phyloP scores from a whole-genome alignment of 2,888 invertebrate genomes.

The Campoplex capitator region DNA sequence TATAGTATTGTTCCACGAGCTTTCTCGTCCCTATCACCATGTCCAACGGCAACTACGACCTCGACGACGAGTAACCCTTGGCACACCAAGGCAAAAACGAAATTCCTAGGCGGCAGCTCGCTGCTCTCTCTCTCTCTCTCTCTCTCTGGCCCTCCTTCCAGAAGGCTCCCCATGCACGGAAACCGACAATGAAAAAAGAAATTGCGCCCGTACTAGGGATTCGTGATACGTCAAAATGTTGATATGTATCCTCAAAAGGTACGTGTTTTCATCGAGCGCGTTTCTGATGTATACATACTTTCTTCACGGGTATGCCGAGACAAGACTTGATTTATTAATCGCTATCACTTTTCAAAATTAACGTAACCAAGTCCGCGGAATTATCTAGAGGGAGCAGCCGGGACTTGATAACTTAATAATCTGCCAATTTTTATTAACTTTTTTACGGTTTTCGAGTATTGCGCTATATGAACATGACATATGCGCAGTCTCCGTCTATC shows the following conservation, averaged over 20 bases:
- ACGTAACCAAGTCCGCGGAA: too few relatives aligned
- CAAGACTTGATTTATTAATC: not conserved
- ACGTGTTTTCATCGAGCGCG: slow-evolving; percentile 42
- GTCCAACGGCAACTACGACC: slow-evolving; percentile 43
- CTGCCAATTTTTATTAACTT: not conserved
- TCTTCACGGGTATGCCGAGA: not conserved
- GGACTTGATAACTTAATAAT: not conserved
- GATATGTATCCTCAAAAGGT: slow-evolving; percentile 48
- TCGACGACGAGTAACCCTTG: slow-evolving; percentile 15
- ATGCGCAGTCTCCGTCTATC: too few relatives aligned
- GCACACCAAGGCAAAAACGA: not conserved
- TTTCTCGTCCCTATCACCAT: slow-evolving; percentile 23
- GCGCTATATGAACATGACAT: not conserved
- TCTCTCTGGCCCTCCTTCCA: not conserved
- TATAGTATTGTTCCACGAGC: slow-evolving; percentile 56
- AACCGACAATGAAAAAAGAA: slow-evolving; percentile 58
- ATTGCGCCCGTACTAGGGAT: slow-evolving; percentile 38
- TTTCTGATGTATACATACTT: too few relatives aligned
- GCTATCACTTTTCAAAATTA: not conserved
- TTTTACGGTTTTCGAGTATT: not conserved
- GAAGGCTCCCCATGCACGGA: slow-evolving; percentile 15
- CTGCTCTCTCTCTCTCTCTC: not conserved
- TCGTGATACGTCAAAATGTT: slow-evolving; percentile 35
- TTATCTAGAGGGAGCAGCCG: too few relatives aligned
- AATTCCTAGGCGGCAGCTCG: not conserved